Evolutionary conservation across 2,113 vertebrate species (phyloP).

Genomic region (Pterocles burchelli): DNA sequence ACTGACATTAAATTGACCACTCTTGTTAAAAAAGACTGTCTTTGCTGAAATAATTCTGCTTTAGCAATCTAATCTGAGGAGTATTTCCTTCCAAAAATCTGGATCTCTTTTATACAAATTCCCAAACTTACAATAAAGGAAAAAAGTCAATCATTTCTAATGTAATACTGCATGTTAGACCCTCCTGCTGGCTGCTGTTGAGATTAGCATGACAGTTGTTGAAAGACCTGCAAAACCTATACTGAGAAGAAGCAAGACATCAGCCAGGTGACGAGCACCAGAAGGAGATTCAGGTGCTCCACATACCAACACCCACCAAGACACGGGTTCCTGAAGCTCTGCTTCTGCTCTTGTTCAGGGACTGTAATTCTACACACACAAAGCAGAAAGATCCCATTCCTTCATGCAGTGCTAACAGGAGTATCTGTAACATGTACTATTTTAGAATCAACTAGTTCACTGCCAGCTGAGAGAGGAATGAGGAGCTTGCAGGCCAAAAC

Average conservation of each 20-base stretch:
- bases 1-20: not conserved
- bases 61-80: not conserved
- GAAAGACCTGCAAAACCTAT: not conserved
- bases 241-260: not conserved
- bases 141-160: not conserved
- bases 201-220: not conserved
- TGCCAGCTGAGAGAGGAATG: not conserved
- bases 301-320: not conserved
- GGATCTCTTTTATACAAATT: not conserved
- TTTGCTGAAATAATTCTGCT: not conserved
- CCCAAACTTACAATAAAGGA: not conserved
- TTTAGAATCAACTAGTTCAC: slow-evolving; percentile 4
- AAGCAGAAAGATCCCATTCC: not conserved
- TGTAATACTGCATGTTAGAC: not conserved
- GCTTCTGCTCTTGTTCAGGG: not conserved
- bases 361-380: not conserved
- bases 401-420: not conserved
- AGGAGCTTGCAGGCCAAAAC: not conserved
- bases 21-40: not conserved
- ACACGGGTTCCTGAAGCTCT: not conserved
- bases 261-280: not conserved
- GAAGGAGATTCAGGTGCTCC: not conserved
- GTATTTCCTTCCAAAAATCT: not conserved
- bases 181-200: not conserved
- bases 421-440: slow-evolving; percentile 22